Conservation (phyloP, 2,888 invertebrate species). For the Megaustenia siamemsis region DNA sequence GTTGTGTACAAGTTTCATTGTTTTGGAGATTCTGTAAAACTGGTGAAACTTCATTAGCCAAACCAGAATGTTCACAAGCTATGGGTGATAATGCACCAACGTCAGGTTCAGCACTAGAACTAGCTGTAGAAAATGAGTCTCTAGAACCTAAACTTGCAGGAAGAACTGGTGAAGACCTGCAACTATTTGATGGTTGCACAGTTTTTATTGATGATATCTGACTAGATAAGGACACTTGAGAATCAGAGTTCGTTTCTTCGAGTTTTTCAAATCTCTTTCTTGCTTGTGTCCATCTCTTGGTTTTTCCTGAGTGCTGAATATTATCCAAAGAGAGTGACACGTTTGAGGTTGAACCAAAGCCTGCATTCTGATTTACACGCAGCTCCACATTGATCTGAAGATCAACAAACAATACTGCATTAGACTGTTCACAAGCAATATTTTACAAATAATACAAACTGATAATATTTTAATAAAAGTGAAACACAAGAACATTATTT, state of each 20-base stretch:
- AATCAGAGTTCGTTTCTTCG: not conserved
- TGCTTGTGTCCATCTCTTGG: slow-evolving; percentile 46
- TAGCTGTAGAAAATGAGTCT: not conserved
- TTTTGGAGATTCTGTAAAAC: not conserved
- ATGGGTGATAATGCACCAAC: not conserved
- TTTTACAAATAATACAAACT: too few species aligned
- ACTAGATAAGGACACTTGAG: not conserved
- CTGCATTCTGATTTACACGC: slow-evolving; percentile 66
- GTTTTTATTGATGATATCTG: too few species aligned
- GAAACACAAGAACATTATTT: too few species aligned
- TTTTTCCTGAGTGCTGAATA: slow-evolving; percentile 51
- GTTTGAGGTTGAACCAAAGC: slow-evolving; percentile 64
- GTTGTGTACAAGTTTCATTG: not conserved
- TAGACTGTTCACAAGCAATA: too few species aligned
- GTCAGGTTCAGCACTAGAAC: not conserved
- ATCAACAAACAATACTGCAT: too few species aligned
- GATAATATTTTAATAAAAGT: too few species aligned
- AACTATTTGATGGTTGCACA: not conserved
- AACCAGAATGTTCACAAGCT: not conserved
- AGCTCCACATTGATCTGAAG: slow-evolving; percentile 67
- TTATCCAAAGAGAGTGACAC: slow-evolving; percentile 63
- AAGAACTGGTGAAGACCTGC: not conserved
- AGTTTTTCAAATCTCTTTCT: slow-evolving; percentile 35
- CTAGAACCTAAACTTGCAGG: not conserved
- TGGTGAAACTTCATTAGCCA: not conserved